A percentile compares a stretch with the other conserved stretches of the same genome.
Conservation (phyloP, 2,888 invertebrate species). For the Eupelmus urozonus region DNA sequence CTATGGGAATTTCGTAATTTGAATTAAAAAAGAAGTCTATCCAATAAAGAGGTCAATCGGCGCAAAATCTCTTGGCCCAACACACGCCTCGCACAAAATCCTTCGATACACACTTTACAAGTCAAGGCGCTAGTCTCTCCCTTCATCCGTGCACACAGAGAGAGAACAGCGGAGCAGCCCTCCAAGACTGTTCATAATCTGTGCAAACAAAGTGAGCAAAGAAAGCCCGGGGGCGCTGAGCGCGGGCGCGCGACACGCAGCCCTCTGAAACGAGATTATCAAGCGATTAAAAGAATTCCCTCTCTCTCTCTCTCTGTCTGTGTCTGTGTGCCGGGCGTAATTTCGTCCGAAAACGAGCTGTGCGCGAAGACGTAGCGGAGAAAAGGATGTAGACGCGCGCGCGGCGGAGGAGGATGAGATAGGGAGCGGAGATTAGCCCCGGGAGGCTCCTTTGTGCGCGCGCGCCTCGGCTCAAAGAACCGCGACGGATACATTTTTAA, state of each 20-base stretch:
- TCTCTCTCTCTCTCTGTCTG: no score
- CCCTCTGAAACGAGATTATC: conserved; percentile 73
- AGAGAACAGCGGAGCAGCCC: conserved; percentile 52
- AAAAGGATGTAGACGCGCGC: no score
- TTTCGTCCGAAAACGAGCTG: conserved; percentile 14
- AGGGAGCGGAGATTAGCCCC: conserved; percentile 70
- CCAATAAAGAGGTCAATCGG: no score
- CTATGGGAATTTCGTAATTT: neutral
- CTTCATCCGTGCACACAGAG: conserved; percentile 70
- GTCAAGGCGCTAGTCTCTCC: neutral
- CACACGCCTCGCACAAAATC: neutral
- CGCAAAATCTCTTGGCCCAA: neutral
- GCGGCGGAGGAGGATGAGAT: conserved; percentile 51
- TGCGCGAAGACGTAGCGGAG: neutral
- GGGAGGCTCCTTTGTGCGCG: conserved; percentile 71
- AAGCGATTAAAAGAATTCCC: conserved; percentile 75
- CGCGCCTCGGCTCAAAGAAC: conserved; percentile 72
- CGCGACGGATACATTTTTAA: conserved; percentile 77
- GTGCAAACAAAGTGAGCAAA: conserved; percentile 69
- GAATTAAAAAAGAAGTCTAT: neutral
- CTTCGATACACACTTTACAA: neutral
- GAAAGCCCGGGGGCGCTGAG: conserved; percentile 63
- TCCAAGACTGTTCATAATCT: conserved; percentile 69
- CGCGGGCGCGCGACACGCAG: conserved; percentile 61
- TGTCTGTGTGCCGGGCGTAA: no score